Evolutionary conservation across 35 echinoderm and acorn worm species (phyloP), one percentile per base, ranked within the genome.

Genomic region (Amphiura filiformis): DNA sequence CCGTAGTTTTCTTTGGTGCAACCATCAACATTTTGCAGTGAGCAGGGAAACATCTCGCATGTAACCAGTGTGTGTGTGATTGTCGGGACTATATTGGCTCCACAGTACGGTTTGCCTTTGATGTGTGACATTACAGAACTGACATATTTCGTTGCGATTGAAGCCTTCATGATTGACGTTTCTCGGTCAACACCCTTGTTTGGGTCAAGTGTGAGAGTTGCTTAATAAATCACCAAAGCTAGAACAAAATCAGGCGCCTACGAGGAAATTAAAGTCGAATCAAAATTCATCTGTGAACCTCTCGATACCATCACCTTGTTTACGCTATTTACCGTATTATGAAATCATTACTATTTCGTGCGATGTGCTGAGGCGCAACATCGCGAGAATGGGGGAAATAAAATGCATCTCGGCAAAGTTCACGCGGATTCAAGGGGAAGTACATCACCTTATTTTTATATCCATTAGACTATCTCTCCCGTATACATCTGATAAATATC

Each of bases 161-260:
- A 85, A 91, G 82, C 76, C 76, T 34, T 76, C 39, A 30, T 91
- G 89, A 91, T 91, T 91, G 89, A 91, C 89, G 77, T 84, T 85
- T 91, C 89, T 91, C 89, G 89, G 89, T 91, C 89, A 85, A 91
- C 89, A 91, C 89, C 89, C 89, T 91, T 41, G 89, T 61, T 76
- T 78, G 82, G 89, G 89, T 91, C 89, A 91, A 91, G 89, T 91
- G 89, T 91, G 77, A 91, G 82, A 47, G 75, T 83, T 85, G 82
- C 77, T 76, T 84, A 91, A 91, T 91, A 85, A 85, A 85, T 91
- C 89, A 91, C 89, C 80, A 82, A 91, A 82, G 78, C 75, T 40
- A 65, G 84, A 85, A 82, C 89, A 75, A 91, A 85, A 78, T 64
- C 82, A 78, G 89, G 89, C 89, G 89, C 89, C 89, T 11, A 2